Percentiles rank a stretch among this genome's conserved stretches.
These are phyloP conservation scores for Leuciscus waleckii DNA, from an alignment of 2,797 vertebrate species.

Conservation along the genomic window DNA sequence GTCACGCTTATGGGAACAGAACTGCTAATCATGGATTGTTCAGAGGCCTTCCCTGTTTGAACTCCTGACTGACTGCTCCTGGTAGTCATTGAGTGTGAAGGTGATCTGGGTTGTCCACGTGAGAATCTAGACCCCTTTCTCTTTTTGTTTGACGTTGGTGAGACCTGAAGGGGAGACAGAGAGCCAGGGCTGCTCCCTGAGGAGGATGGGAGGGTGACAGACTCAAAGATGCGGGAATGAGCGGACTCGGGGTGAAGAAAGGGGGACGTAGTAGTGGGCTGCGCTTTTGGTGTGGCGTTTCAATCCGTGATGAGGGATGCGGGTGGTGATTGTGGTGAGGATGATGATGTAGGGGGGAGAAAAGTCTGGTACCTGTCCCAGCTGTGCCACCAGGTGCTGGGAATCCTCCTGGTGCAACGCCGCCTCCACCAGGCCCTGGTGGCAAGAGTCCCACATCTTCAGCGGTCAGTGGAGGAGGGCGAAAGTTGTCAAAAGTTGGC, in stretches of 20 bases:
- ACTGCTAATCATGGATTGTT: conserved; percentile 83
- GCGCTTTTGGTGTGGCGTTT: conserved; percentile 89
- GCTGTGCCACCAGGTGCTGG: conserved; percentile 69
- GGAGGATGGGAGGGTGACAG: conserved; percentile 88
- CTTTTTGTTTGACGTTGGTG: conserved; percentile 74
- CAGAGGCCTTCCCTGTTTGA: conserved; percentile 73
- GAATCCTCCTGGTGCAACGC: conserved; percentile 78
- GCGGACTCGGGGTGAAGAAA: conserved; percentile 96
- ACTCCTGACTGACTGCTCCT: conserved; percentile 84
- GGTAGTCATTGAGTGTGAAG: conserved; percentile 97
- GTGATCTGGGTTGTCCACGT: conserved; percentile 88
- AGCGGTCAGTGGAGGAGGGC: conserved; percentile 92
- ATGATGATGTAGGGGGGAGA: conserved; percentile 86
- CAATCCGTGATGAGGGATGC: conserved; percentile 82
- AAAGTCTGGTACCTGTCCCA: conserved; percentile 85
- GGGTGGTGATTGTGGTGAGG: conserved; percentile 81
- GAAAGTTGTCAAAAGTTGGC: conserved; percentile 98
- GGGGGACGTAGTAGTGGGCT: conserved; percentile 92
- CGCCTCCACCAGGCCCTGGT: conserved; percentile 72
- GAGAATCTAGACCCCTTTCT: conserved; percentile 74
- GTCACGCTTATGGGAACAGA: conserved; percentile 80
- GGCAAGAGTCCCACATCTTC: conserved; percentile 93
- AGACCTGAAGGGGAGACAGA: conserved; percentile 81
- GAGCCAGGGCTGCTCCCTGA: conserved; percentile 84
- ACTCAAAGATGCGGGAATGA: conserved; percentile 97